These are phyloP conservation scores for Agrotis clavis DNA, from an alignment of 2,888 invertebrate species.

Conservation along the genomic window DNA sequence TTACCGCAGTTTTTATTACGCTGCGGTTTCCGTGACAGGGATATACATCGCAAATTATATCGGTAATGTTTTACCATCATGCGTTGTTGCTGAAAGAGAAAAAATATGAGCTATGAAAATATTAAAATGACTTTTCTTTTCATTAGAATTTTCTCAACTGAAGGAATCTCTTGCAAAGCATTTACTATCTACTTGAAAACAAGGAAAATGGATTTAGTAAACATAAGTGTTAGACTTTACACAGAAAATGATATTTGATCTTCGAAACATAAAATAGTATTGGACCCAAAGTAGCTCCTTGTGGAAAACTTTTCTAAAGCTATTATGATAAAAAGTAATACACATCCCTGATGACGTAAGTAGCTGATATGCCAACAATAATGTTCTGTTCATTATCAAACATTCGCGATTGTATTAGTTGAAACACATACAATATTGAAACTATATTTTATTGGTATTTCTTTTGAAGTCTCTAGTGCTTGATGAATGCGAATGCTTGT, in stretches of 20 bases:
- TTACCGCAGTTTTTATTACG: constrained; percentile 52
- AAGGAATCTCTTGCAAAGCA: neutral
- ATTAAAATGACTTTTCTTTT: neutral
- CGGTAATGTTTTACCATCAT: constrained; percentile 16
- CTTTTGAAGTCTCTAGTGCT: constrained; percentile 46
- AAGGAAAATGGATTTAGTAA: neutral
- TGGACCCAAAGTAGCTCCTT: constrained; percentile 30
- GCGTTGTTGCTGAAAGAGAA: neutral
- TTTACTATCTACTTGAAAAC: neutral
- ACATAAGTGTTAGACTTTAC: neutral
- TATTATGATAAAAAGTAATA: constrained; percentile 41
- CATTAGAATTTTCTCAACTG: neutral
- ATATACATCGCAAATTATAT: constrained; percentile 46
- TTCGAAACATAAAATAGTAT: constrained; percentile 12
- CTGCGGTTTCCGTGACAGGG: constrained; percentile 45
- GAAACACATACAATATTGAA: constrained; percentile 34
- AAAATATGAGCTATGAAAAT: neutral
- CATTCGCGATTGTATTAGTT: constrained; percentile 34
- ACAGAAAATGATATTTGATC: constrained; percentile 5
- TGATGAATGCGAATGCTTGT: constrained; percentile 37
- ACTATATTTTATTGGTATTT: constrained; percentile 33
- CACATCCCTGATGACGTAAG: constrained; percentile 46
- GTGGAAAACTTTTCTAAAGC: constrained; percentile 33
- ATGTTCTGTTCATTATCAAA: constrained; percentile 30
- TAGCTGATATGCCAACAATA: constrained; percentile 40